phyloP scores from a whole-genome alignment of 2,113 vertebrate genomes.

The Chloropsis hardwickii region DNA sequence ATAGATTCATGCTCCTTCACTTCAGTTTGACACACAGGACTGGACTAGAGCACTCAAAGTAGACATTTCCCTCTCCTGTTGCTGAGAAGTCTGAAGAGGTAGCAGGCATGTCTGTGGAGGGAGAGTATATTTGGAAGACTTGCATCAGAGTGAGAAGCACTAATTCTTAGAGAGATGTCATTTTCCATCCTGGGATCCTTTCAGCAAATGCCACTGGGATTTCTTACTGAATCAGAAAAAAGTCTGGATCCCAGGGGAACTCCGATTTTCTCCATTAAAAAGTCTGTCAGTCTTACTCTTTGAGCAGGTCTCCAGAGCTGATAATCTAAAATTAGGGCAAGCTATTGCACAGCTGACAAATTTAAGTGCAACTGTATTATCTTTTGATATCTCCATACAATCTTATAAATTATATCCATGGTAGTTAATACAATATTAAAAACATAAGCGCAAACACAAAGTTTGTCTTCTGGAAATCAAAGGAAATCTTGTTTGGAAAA shows the following conservation, averaged over 20 bases:
- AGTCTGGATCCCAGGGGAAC: slow-evolving; percentile 35
- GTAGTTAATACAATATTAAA: slow-evolving; percentile 65
- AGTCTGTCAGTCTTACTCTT: slow-evolving; percentile 69
- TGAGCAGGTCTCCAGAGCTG: slow-evolving; percentile 48
- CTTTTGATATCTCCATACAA: slow-evolving; percentile 47
- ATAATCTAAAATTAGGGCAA: slow-evolving; percentile 72
- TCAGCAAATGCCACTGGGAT: slow-evolving; percentile 55
- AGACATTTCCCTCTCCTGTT: neutral
- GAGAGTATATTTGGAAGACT: neutral
- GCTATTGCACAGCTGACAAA: slow-evolving; percentile 64
- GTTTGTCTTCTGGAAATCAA: neutral
- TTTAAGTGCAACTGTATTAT: slow-evolving; percentile 69
- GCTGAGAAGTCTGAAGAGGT: neutral
- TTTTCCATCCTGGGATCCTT: slow-evolving; percentile 57
- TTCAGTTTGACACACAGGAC: neutral
- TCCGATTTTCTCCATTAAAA: slow-evolving; percentile 63
- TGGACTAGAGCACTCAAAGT: neutral
- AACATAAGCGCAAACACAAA: neutral
- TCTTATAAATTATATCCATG: slow-evolving; percentile 60
- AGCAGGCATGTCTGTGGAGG: neutral
- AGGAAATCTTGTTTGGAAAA: neutral
- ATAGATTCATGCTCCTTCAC: slow-evolving; percentile 17
- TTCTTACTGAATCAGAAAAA: slow-evolving; percentile 51
- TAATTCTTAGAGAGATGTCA: slow-evolving; percentile 61
- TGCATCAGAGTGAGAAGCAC: slow-evolving; percentile 46